These are phyloP conservation scores for Papilio aristodemus DNA, from an alignment of 1,140 invertebrate species.

Conservation along the genomic window DNA sequence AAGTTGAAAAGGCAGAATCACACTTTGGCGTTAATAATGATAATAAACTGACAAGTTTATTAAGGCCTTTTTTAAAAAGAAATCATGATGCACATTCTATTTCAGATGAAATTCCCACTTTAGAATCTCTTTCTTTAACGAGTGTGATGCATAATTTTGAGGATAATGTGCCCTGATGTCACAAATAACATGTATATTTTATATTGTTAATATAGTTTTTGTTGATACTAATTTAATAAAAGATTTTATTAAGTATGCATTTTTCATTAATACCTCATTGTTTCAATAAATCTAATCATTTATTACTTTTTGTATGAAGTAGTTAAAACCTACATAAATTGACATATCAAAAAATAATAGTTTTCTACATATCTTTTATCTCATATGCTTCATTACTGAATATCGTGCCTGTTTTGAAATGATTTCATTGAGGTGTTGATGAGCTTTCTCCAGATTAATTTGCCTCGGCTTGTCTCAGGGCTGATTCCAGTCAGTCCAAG, in stretches of 20 bases:
- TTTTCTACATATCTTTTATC: too few species aligned
- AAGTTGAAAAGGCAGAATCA: constrained; percentile 73
- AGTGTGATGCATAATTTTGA: constrained; percentile 72
- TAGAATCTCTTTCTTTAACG: constrained; percentile 51
- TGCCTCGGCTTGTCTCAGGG: too few species aligned
- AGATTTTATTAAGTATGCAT: background rate
- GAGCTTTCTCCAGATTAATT: too few species aligned
- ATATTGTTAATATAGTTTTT: constrained; percentile 29
- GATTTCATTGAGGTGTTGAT: too few species aligned
- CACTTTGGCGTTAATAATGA: constrained; percentile 73
- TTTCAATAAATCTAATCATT: background rate
- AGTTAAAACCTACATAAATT: too few species aligned
- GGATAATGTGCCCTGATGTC: constrained; percentile 36
- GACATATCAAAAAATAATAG: too few species aligned
- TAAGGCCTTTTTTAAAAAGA: constrained; percentile 74
- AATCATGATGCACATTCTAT: constrained; percentile 46
- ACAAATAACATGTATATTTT: constrained; percentile 12
- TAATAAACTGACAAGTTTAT: constrained; percentile 70
- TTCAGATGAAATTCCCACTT: constrained; percentile 35
- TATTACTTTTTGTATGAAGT: background rate
- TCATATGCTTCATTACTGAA: too few species aligned
- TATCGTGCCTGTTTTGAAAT: too few species aligned
- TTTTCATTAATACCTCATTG: background rate
- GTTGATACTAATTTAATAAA: background rate
- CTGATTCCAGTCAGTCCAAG: too few species aligned